Percentiles rank a stretch among this genome's conserved stretches.
phyloP scores from a whole-genome alignment of 2,888 invertebrate species.

The Dicranocentrus wangi region DNA sequence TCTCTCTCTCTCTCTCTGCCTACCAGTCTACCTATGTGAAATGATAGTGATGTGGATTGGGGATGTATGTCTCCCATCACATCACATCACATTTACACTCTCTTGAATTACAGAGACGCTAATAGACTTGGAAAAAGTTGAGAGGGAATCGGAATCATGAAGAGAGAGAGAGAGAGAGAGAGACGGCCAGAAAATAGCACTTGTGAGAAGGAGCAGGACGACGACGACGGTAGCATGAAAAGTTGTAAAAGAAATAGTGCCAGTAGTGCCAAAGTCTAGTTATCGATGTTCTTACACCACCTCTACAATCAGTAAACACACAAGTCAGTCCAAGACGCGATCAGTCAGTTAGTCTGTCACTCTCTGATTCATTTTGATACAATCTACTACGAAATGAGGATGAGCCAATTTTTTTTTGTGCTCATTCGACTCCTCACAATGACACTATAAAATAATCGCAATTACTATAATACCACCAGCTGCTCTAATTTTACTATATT shows the following conservation, averaged over 20 bases:
- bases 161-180: too few relatives aligned
- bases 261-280: constrained; percentile 64
- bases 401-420: constrained; percentile 59
- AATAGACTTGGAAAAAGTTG: neutral
- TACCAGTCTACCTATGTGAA: constrained; percentile 1
- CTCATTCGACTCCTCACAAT: constrained; percentile 67
- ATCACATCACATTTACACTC: constrained; percentile 21
- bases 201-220: neutral
- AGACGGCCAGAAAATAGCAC: neutral
- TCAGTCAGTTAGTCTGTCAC: constrained; percentile 50
- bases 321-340: constrained; percentile 30
- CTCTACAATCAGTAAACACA: constrained; percentile 23
- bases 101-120: constrained; percentile 9
- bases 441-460: constrained; percentile 68
- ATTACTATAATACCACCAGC: constrained; percentile 64
- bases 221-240: constrained; percentile 1
- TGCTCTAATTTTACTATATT: constrained; percentile 45
- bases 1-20: neutral
- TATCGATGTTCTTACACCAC: constrained; percentile 27
- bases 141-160: neutral
- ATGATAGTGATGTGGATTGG: constrained; percentile 19
- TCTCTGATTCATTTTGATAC: constrained; percentile 59
- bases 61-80: constrained; percentile 21
- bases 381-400: constrained; percentile 42
- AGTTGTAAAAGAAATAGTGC: constrained; percentile 49